Conservation (phyloP, 2,888 invertebrate species). For the Apoda limacodes region DNA sequence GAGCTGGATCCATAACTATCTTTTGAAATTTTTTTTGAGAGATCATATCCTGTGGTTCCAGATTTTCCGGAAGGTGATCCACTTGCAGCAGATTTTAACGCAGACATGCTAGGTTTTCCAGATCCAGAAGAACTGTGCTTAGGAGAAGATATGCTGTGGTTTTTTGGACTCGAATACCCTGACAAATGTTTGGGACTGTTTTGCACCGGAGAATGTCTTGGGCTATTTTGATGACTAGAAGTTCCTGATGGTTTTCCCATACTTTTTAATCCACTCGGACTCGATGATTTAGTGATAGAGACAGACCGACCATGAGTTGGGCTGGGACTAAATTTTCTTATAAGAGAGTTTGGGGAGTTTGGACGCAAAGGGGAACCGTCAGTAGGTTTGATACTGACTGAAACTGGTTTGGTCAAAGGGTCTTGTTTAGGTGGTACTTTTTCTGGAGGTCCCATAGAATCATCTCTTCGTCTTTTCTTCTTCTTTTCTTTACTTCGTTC, state of each 20-base stretch:
- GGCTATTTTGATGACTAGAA: conserved; percentile 72
- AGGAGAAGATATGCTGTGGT: conserved; percentile 82
- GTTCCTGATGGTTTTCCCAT: conserved; percentile 61
- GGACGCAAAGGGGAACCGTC: conserved; percentile 73
- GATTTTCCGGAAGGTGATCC: conserved; percentile 76
- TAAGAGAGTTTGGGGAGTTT: conserved; percentile 74
- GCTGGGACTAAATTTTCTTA: conserved; percentile 79
- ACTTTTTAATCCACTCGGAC: conserved; percentile 51
- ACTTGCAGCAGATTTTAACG: conserved; percentile 83
- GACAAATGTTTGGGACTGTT: conserved; percentile 81
- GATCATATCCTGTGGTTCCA: conserved; percentile 62
- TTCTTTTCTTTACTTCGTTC: conserved; percentile 75
- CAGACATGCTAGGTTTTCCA: conserved; percentile 91
- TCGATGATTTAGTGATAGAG: conserved; percentile 73
- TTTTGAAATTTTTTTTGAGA: conserved; percentile 67
- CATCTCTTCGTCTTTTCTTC: conserved; percentile 80
- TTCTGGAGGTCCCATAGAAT: conserved; percentile 86
- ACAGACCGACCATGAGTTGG: conserved; percentile 76
- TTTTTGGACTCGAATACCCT: conserved; percentile 81
- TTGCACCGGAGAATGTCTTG: conserved; percentile 81
- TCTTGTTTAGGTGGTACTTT: conserved; percentile 82
- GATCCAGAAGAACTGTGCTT: conserved; percentile 80
- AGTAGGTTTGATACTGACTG: conserved; percentile 79
- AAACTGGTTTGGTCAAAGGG: conserved; percentile 76
- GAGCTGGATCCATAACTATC: conserved; percentile 55